Evolutionary conservation across 2,888 invertebrate species (phyloP).

Genomic region (Zaprionus bogoriensis): DNA sequence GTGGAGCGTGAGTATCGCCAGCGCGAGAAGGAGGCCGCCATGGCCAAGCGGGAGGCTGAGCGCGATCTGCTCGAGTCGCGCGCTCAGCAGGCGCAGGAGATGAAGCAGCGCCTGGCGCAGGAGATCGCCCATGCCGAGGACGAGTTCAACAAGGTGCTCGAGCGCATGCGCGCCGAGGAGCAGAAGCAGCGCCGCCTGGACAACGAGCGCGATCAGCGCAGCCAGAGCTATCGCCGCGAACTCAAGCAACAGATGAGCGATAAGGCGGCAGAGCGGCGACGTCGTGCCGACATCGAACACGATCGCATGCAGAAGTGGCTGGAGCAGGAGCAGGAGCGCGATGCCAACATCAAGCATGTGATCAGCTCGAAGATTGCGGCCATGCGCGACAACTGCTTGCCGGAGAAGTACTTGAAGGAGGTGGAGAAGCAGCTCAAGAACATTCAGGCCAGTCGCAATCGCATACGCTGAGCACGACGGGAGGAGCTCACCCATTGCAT

Average conservation of each 20-base stretch:
- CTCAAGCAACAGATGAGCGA: conserved; percentile 82
- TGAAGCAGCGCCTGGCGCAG: conserved; percentile 79
- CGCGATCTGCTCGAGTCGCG: conserved; percentile 78
- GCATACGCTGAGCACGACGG: conserved; percentile 46
- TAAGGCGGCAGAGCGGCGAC: conserved; percentile 78
- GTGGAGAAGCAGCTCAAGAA: conserved; percentile 80
- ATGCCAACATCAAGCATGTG: conserved; percentile 79
- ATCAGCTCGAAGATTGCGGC: conserved; percentile 80
- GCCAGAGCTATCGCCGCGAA: conserved; percentile 78
- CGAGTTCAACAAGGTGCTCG: conserved; percentile 78
- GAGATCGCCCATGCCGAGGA: conserved; percentile 81
- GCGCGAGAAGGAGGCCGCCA: conserved; percentile 79
- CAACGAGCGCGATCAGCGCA: conserved; percentile 64
- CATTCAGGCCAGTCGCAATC: conserved; percentile 60
- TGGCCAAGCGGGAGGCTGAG: conserved; percentile 77
- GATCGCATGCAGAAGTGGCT: conserved; percentile 79
- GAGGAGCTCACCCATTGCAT: conserved; percentile 12
- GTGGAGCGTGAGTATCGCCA: conserved; percentile 82
- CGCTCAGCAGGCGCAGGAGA: conserved; percentile 77
- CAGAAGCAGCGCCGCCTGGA: conserved; percentile 67
- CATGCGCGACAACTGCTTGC: conserved; percentile 82
- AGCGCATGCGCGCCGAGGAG: conserved; percentile 79
- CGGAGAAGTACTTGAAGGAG: conserved; percentile 82
- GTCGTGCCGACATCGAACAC: conserved; percentile 70
- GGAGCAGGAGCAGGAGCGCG: conserved; percentile 79